Evolutionary conservation across 1,140 invertebrate genomes (phyloP).

Genomic region (Tribolium madens): DNA sequence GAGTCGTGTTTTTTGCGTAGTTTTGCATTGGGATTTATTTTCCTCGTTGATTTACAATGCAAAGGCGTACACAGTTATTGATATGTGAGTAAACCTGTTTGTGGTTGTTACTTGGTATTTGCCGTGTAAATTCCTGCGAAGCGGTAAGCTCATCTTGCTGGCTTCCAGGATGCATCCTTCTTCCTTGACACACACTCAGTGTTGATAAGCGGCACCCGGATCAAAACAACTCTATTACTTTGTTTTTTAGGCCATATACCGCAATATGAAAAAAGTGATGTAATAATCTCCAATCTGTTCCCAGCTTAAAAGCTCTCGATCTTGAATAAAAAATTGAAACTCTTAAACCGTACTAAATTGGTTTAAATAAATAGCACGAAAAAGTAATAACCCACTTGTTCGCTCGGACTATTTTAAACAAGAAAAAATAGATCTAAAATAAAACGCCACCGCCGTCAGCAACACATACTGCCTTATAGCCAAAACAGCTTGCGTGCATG

Average conservation of each 20-base stretch:
- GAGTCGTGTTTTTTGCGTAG: background rate
- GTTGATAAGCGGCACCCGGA: background rate
- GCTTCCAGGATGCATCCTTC: background rate
- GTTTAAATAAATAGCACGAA: no score
- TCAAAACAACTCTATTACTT: background rate
- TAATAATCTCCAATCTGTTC: background rate
- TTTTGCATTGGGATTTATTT: background rate
- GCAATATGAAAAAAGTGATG: background rate
- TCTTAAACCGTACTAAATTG: no score
- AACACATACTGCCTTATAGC: background rate
- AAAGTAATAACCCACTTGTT: no score
- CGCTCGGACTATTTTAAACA: no score
- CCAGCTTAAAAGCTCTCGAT: background rate
- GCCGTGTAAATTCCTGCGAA: constrained; percentile 20
- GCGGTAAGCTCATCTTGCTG: background rate
- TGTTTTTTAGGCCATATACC: background rate
- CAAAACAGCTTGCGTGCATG: background rate
- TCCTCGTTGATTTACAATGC: background rate
- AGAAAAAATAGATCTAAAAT: background rate
- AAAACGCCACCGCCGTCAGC: background rate
- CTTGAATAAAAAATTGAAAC: background rate
- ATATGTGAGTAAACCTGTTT: constrained; percentile 1
- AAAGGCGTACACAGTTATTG: background rate
- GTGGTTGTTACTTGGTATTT: background rate
- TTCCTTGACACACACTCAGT: background rate